Evolutionary conservation across 2,113 vertebrate species (phyloP).

Genomic region (Platysteira castanea): DNA sequence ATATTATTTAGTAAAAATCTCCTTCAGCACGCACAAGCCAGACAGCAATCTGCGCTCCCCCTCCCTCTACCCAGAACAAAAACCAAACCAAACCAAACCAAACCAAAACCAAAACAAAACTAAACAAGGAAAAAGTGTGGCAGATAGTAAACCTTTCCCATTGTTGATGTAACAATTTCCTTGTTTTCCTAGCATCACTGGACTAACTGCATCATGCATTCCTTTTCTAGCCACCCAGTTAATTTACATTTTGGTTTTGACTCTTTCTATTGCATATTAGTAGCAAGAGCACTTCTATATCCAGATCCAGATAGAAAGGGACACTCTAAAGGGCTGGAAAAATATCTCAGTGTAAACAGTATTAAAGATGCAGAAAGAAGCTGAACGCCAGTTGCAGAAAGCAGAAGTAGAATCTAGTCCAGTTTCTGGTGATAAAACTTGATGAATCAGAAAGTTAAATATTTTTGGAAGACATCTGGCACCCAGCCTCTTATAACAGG

Average conservation of each 20-base stretch:
- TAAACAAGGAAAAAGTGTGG: no score
- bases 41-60: fast-evolving
- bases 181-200: not conserved
- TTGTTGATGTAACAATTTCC: not conserved
- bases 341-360: not conserved
- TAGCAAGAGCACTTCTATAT: not conserved
- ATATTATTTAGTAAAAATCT: not conserved
- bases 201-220: fast-evolving
- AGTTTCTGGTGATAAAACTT: not conserved
- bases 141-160: not conserved
- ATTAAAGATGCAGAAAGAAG: slow-evolving; percentile 23
- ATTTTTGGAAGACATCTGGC: not conserved
- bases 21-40: not conserved
- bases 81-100: not conserved
- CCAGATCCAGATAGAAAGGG: not conserved
- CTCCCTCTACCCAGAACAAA: not conserved
- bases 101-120: not conserved
- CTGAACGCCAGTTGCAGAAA: not conserved
- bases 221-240: not conserved
- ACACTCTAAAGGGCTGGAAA: slow-evolving; percentile 15
- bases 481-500: not conserved
- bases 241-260: not conserved
- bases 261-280: not conserved
- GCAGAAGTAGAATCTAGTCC: not conserved
- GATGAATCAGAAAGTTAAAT: not conserved